Base-by-base conservation (phyloP, 2,888 invertebrate genomes). In the Chrysomela aeneicollis region DNA sequence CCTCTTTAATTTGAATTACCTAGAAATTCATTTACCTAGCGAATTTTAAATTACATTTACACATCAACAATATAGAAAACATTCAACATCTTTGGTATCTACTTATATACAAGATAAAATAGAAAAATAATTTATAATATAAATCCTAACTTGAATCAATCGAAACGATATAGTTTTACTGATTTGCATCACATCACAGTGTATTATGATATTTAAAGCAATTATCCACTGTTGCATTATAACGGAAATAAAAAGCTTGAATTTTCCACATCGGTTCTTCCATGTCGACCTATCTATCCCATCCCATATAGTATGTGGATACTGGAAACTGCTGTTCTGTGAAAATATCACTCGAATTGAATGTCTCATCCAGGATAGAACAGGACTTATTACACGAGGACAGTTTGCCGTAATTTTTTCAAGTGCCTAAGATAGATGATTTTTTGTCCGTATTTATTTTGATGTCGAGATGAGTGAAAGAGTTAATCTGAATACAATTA, bases 21-120 rank as follows among this genome's bases (percentile, higher is more conserved):
- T 64, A 62, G 52, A 21, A 61, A 59, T 65, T 53, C 37, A 61
- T 66, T 66, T 61, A 54, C 32, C 61, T 61, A 55, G 47, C 53
- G 47, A 37, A 61, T 62, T 62, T 67, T 67, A 63, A 64, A 67
- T 61, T 67, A 69, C 67, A 69, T 69, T 66, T 69, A 67, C 59
- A 67, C 65, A 67, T 61, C 59, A 67, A 69, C 62, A 69, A 69
- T 64, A 67, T 63, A 69, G 61, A 69, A 65, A 67, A 65, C 66
- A 63, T 66, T 59, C 61, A 66, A 61, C 59, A 65, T 68, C 62
- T 61, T 61, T 66, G 62, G 62, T 68, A 64, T 61, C 61, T 66
- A 65, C 58, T 61, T 67, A 65, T 63, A 42, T 68, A 63, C 63
- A 63, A 60, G 63, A 49, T 47, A 63, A 66, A 63, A 65, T 65